Conservation (phyloP, 2,888 invertebrate genomes). For the Pilophorus perplexus region DNA sequence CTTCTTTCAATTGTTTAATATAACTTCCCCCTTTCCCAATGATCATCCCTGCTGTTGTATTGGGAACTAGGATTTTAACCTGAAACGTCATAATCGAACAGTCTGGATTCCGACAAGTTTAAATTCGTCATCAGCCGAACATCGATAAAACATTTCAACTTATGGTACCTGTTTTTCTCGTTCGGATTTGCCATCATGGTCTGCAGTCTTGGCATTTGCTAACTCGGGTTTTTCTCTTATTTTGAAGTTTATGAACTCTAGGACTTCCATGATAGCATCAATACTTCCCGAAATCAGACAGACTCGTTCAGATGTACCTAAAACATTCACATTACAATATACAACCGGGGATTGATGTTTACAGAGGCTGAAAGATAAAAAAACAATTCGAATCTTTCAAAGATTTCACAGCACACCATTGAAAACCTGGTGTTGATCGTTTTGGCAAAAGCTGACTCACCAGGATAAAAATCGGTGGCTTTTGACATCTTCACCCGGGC, state of each 20-base stretch:
- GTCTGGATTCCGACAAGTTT: too few relatives aligned
- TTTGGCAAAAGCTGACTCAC: too few relatives aligned
- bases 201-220: conserved; percentile 69
- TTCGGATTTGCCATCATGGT: conserved; percentile 52
- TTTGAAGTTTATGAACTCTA: conserved; percentile 93
- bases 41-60: conserved; percentile 96
- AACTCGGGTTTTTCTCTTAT: conserved; percentile 92
- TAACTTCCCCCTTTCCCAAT: conserved; percentile 95
- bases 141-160: too few relatives aligned
- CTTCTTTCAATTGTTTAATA: conserved; percentile 93
- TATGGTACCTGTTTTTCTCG: conserved; percentile 88
- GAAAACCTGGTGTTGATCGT: neutral
- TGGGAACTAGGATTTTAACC: conserved; percentile 93
- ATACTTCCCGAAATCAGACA: conserved; percentile 89
- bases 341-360: too few relatives aligned
- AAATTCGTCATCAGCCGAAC: too few relatives aligned
- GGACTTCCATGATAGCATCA: conserved; percentile 85
- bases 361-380: neutral
- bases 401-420: neutral
- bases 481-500: conserved; percentile 99
- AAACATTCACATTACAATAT: too few relatives aligned
- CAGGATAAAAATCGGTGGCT: conserved; percentile 97
- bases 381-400: too few relatives aligned
- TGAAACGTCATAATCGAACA: too few relatives aligned
- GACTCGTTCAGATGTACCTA: conserved; percentile 90